Evolutionary conservation across 2,113 vertebrate species (phyloP), one percentile per base, ranked within the genome.

Genomic region (Phyllopteryx taeniolatus): DNA sequence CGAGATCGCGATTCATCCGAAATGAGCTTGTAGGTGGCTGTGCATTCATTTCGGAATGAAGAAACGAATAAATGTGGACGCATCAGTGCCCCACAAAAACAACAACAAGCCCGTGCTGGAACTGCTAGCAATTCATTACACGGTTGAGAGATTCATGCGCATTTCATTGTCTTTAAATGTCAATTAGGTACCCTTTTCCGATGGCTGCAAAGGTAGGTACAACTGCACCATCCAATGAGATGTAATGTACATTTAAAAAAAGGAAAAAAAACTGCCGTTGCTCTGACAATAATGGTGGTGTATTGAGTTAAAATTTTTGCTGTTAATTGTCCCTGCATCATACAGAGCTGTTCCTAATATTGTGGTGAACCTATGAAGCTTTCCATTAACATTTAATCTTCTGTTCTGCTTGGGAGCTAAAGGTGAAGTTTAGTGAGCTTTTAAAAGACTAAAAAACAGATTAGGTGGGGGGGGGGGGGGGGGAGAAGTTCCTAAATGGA

Each of bases 11-110:
- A 78, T 81, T 78, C 59, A 62, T 64, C 6, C 8, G 71, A 75
- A 79, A 80, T 60, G 67, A 74, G 74, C 27, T 22, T 66, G 74
- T 68, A 67, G 77, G 75, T 79, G 68, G 49, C 56, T 31, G 27
- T 79, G 68, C 71, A 72, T 67, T 43, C 12, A 35, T 51, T 51
- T 31, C 19, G 12, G 11, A 31, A 33, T 53, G 67, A 47, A 46
- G 2, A 53, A 20, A n/a, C 5, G 14, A 63, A 42, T 27, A 59
- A 22, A 64, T 35, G 17, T 4, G 5, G 44, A 31, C 3, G 47
- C 62, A 64, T 43, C 39, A 19, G 39, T 44, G 11, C 39, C 39
- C 10, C 8, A 43, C 39, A 17, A 60, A 60, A 60, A 60, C 27
- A 60, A 33, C 27, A 60, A 33, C 8, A 22, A 39, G 35, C 35